phyloP scores from a whole-genome alignment of 2,113 vertebrate genomes.

The Rallus limicola region DNA sequence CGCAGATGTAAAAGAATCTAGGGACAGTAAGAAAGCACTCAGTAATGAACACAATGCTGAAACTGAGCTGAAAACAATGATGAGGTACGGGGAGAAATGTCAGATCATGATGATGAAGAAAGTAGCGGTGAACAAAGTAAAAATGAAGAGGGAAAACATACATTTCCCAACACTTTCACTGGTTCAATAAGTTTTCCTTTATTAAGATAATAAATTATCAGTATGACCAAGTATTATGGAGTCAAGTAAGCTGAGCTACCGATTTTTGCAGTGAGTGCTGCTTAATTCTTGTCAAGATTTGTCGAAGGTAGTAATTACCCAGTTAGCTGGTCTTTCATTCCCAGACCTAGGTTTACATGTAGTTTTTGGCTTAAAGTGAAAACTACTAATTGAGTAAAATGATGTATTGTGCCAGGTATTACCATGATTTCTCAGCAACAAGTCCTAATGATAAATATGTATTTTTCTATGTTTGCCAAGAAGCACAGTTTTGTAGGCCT shows the following conservation, averaged over 20 bases:
- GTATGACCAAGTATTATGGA: neutral
- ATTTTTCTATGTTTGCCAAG: neutral
- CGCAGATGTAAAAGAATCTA: conserved; percentile 34
- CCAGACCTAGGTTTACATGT: neutral
- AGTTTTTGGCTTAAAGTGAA: neutral
- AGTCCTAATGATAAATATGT: neutral
- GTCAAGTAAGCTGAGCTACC: neutral
- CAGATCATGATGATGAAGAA: conserved; percentile 9
- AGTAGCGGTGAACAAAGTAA: neutral
- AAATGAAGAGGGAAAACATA: conserved; percentile 36
- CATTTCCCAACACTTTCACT: no score
- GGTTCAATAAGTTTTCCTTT: neutral
- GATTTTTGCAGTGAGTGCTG: neutral
- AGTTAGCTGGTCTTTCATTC: neutral
- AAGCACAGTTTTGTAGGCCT: neutral
- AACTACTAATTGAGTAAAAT: neutral
- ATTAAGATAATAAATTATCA: neutral
- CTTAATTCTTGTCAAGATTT: neutral
- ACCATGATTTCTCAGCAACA: neutral
- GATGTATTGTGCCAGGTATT: neutral
- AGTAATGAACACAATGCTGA: neutral
- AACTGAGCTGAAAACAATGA: neutral
- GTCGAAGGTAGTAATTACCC: neutral
- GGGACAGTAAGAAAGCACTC: neutral
- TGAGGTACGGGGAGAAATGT: conserved; percentile 13